A percentile compares a stretch with the other conserved stretches of the same genome.
phyloP scores from a whole-genome alignment of 2,888 invertebrate species.

The Griposia aprilina region DNA sequence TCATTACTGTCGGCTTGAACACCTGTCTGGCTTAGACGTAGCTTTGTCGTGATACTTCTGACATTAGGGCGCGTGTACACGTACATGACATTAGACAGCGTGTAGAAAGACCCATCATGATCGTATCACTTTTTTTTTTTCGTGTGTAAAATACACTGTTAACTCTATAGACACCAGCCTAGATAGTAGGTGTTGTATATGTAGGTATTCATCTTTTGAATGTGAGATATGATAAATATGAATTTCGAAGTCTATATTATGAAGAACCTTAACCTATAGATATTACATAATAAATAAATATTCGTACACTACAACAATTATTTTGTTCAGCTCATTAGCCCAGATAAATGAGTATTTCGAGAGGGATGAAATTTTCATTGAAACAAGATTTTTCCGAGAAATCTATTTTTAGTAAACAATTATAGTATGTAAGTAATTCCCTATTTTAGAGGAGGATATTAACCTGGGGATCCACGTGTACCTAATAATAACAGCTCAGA shows the following conservation, averaged over 20 bases:
- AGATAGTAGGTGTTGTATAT: too few relatives aligned
- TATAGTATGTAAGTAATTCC: neutral
- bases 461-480: neutral
- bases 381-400: neutral
- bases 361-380: neutral
- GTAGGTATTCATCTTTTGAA: too few relatives aligned
- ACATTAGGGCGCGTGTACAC: conserved; percentile 31
- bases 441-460: neutral
- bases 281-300: too few relatives aligned
- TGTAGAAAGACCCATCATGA: too few relatives aligned
- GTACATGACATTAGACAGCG: too few relatives aligned
- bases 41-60: conserved; percentile 55
- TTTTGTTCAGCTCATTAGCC: neutral
- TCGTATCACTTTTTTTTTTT: too few relatives aligned
- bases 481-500: too few relatives aligned
- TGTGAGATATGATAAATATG: too few relatives aligned
- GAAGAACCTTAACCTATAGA: neutral
- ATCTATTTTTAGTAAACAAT: neutral
- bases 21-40: conserved; percentile 63
- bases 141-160: too few relatives aligned
- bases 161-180: too few relatives aligned
- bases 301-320: neutral
- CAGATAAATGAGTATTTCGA: neutral
- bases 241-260: too few relatives aligned
- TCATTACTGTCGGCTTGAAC: conserved; percentile 66